These are phyloP conservation scores for Oceanodroma tethys DNA, from an alignment of 2,113 vertebrate genomes.

Conservation along the genomic window DNA sequence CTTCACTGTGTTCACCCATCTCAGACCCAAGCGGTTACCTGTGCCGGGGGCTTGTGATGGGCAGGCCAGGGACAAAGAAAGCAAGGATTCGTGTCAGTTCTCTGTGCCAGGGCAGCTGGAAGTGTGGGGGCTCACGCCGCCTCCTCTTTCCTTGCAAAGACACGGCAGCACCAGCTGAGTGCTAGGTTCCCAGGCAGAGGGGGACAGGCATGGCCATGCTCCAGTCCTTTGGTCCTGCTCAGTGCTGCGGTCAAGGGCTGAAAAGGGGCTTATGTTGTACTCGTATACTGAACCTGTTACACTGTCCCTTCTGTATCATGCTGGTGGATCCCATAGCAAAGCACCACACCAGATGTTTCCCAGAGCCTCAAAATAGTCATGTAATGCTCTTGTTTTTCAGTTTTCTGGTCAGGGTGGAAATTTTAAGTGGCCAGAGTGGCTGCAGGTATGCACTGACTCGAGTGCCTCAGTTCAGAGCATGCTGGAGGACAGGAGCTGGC, in stretches of 20 bases:
- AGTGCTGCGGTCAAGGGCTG: not conserved
- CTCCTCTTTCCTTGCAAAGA: not conserved
- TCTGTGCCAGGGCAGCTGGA: not conserved
- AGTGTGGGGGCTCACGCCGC: fast-evolving
- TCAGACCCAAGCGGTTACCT: fast-evolving
- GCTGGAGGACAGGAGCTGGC: not conserved
- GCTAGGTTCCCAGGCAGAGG: not conserved
- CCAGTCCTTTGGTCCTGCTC: not conserved
- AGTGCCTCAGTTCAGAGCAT: not conserved
- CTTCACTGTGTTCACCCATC: not conserved
- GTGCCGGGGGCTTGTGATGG: not conserved
- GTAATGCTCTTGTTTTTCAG: not conserved
- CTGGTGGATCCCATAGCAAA: not conserved
- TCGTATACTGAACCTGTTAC: not conserved
- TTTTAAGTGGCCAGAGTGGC: not conserved
- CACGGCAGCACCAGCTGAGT: not conserved
- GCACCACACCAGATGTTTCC: not conserved
- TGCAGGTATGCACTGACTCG: not conserved
- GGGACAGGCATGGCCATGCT: not conserved
- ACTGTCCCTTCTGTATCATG: not conserved
- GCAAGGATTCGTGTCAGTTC: not conserved
- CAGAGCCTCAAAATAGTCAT: not conserved
- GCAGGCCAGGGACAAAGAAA: not conserved
- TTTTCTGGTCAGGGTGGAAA: not conserved
- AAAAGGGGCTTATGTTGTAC: not conserved